These are phyloP conservation scores for Geotrypetes seraphini DNA, from an alignment of 2,797 vertebrate genomes.

Conservation along the genomic window DNA sequence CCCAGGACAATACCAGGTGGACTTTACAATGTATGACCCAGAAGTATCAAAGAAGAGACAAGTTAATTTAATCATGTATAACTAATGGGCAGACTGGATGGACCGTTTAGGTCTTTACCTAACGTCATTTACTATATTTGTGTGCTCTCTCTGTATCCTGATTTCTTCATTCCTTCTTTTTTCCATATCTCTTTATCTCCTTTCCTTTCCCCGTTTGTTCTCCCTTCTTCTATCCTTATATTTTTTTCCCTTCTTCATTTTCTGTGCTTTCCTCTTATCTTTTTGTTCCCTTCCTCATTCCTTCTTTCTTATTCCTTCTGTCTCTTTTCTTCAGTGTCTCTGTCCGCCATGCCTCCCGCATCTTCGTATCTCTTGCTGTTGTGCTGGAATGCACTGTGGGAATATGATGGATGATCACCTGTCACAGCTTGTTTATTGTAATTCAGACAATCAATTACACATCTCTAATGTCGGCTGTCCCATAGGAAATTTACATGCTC, in stretches of 20 bases:
- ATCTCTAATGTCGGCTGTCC: conserved; percentile 64
- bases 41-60: no score
- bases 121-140: no score
- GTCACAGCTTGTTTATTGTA: conserved; percentile 90
- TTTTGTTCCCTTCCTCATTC: not conserved
- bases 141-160: no score
- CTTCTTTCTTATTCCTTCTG: not conserved
- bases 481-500: conserved; percentile 69
- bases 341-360: conserved; percentile 1
- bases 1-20: no score
- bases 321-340: not conserved
- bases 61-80: no score
- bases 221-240: no score
- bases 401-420: conserved; percentile 84
- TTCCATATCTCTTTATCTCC: conserved; percentile 4
- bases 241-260: no score
- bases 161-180: conserved; percentile 1
- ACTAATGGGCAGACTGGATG: no score
- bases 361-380: not conserved
- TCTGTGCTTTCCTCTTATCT: not conserved
- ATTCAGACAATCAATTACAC: conserved; percentile 91
- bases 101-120: no score
- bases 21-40: no score
- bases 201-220: not conserved
- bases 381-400: conserved; percentile 50